Conservation (phyloP, 2,113 vertebrate genomes). For the Nerophis lumbriciformis region DNA sequence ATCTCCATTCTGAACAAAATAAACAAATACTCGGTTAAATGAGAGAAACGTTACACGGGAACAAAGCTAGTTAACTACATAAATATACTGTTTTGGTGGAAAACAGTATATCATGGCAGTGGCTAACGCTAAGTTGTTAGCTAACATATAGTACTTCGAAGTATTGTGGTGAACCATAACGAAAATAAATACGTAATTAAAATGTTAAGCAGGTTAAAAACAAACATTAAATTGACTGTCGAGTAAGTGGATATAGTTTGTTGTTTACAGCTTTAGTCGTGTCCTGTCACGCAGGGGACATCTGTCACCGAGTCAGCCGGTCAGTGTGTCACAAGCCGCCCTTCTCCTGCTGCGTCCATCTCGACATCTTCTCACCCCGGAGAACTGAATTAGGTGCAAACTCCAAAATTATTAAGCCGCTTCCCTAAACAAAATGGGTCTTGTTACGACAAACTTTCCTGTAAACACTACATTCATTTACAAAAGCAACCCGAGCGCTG, state of each 20-base stretch:
- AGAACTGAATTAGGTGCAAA: neutral
- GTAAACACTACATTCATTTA: neutral
- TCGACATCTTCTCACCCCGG: slow-evolving; percentile 2
- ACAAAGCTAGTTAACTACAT: slow-evolving; percentile 5
- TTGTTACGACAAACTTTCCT: neutral
- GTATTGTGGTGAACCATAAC: neutral
- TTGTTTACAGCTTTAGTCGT: slow-evolving; percentile 9
- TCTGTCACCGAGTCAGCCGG: slow-evolving; percentile 22
- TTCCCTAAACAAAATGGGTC: neutral
- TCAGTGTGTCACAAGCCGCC: slow-evolving; percentile 16
- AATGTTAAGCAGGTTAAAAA: neutral
- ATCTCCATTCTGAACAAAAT: slow-evolving; percentile 61
- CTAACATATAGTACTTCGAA: slow-evolving; percentile 2
- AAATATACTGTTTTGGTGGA: neutral
- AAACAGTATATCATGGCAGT: slow-evolving; percentile 24
- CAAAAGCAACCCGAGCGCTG: neutral
- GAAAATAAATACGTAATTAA: neutral
- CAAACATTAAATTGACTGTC: neutral
- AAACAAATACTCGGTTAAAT: neutral
- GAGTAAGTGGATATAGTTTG: neutral
- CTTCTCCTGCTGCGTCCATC: slow-evolving; percentile 19
- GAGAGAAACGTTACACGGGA: neutral
- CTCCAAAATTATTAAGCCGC: neutral
- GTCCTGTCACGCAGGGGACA: slow-evolving; percentile 18
- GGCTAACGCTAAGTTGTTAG: slow-evolving; percentile 7